Conservation (phyloP, 1,140 invertebrate genomes). For the Drosophila erecta region DNA sequence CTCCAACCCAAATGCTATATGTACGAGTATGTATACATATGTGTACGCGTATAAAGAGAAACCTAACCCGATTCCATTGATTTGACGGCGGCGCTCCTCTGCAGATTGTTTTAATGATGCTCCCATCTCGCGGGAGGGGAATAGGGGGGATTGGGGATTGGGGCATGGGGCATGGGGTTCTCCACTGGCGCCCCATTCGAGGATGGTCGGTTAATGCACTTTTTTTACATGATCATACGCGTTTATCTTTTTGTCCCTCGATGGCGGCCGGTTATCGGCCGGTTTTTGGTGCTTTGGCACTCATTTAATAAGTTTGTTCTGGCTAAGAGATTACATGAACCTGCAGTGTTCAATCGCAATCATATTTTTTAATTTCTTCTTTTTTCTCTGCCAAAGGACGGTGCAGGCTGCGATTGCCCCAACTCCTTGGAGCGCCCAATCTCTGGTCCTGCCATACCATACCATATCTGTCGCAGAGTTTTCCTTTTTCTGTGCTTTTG, state of each 20-base stretch:
- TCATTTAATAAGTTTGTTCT: constrained; percentile 82
- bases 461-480: constrained; percentile 39
- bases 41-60: constrained; percentile 4
- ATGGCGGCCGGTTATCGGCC: constrained; percentile 56
- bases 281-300: constrained; percentile 71
- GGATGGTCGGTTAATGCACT: constrained; percentile 72
- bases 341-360: constrained; percentile 84
- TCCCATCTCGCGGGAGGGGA: constrained; percentile 4
- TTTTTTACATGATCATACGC: constrained; percentile 82
- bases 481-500: constrained; percentile 34
- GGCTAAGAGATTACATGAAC: constrained; percentile 84
- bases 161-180: constrained; percentile 6
- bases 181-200: constrained; percentile 30
- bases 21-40: background rate
- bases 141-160: background rate
- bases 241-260: constrained; percentile 79
- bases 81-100: constrained; percentile 71
- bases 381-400: constrained; percentile 4
- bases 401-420: constrained; percentile 1
- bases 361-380: constrained; percentile 47
- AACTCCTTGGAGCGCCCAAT: background rate
- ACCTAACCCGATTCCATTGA: constrained; percentile 60
- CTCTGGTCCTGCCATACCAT: constrained; percentile 5
- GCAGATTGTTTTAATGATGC: constrained; percentile 72
- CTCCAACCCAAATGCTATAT: constrained; percentile 34